Evolutionary conservation across 92 coral and sea anemone species (phyloP), one percentile per base, ranked within the genome.

Genomic region (Metridium senile): DNA sequence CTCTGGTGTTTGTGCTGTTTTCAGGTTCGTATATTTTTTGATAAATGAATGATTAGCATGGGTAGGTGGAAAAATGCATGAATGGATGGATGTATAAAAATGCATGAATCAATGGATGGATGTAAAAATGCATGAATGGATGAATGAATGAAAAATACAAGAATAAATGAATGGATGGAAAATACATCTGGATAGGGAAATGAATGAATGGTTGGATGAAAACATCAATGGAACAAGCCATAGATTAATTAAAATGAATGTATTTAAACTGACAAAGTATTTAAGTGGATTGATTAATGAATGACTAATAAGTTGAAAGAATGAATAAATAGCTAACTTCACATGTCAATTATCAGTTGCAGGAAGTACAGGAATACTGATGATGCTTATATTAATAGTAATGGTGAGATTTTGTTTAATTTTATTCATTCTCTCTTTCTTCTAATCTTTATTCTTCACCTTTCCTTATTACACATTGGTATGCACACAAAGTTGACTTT

Each of bases 351-450:
- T 10, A 54, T 9, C 68, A 91, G 97, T 87, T 81, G 85, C 90
- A 19, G 97, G 97, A 49, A 20, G 76, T 54, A 88, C 97, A 13
- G 97, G 97, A 47, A 27, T 88, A n/a, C 59, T 63, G 23, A 88
- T 91, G 97, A 59, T 80, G 84, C 46, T 91, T 11, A 33, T 91
- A n/a, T 74, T 91, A 31, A 66, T 91, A 35, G 68, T 83, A n/a
- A 84, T 91, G 97, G 97, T 91, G 6, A 75, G 23, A 20, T 54
- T 54, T 20, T 54, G 23, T 54, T 9, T 9, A 54, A 45, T 7
- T 45, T 45, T 45, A 7, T 45, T 45, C 7, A 45, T 45, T 45
- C 51, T 16, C 9, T 45, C 16, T 45, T 45, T n/a, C n/a, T n/a
- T n/a, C n/a, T n/a, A n/a, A n/a, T n/a, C n/a, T n/a, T n/a, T n/a